Evolutionary conservation across 2,113 vertebrate species (phyloP).

Genomic region (Muntiacus reevesi): DNA sequence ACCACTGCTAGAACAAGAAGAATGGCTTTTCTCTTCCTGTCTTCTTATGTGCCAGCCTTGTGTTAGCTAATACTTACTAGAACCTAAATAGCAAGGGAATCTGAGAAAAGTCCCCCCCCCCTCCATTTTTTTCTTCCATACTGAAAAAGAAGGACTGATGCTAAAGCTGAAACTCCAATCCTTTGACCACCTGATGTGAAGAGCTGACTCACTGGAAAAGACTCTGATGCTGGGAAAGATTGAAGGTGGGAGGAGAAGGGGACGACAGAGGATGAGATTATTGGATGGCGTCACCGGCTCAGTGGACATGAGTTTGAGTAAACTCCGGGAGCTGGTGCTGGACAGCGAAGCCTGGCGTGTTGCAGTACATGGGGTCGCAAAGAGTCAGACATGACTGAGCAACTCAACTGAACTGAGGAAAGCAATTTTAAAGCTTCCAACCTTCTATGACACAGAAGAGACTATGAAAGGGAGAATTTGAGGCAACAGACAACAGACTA

Average conservation of each 20-base stretch:
- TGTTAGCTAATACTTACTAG: not conserved
- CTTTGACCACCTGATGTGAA: not conserved
- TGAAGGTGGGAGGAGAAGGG: not conserved
- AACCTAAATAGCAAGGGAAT: not conserved
- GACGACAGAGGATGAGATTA: accelerated
- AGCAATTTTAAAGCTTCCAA: not conserved
- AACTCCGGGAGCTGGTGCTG: not conserved
- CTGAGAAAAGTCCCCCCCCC: not conserved
- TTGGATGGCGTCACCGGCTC: not conserved
- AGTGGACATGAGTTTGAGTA: not conserved
- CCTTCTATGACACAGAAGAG: not conserved
- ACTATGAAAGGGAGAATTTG: not conserved
- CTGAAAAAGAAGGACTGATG: not conserved
- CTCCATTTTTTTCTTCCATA: accelerated
- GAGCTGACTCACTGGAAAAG: not conserved
- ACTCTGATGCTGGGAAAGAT: not conserved
- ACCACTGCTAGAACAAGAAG: not conserved
- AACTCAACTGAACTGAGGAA: not conserved
- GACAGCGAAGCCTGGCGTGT: not conserved
- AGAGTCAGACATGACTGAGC: not conserved
- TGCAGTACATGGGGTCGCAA: not conserved
- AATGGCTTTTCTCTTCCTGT: not conserved
- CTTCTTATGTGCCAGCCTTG: not conserved
- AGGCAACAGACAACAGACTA: not conserved
- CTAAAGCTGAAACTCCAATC: not conserved